A percentile compares a stretch with the other conserved stretches of the same genome.
phyloP scores from a whole-genome alignment of 1,140 invertebrate genomes.

The Oreohelix idahoensis region DNA sequence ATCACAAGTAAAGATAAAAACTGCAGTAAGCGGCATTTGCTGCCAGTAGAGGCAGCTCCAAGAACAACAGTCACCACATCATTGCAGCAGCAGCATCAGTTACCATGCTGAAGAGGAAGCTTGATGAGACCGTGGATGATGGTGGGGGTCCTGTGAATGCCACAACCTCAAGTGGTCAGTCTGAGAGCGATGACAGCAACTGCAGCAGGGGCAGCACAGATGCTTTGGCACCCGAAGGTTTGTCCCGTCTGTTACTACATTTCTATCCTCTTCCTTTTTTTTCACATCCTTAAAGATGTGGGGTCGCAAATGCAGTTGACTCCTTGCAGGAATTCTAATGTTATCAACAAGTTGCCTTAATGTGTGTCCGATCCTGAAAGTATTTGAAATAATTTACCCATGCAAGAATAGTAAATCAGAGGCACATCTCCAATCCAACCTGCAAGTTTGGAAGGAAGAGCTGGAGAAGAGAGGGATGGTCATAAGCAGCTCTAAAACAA shows the following conservation, averaged over 20 bases:
- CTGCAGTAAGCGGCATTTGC: not conserved
- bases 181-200: conserved; percentile 53
- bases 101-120: conserved; percentile 54
- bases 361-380: too few relatives aligned
- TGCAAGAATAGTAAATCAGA: too few relatives aligned
- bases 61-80: not conserved
- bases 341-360: too few relatives aligned
- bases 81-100: not conserved
- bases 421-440: too few relatives aligned
- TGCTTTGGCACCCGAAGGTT: conserved; percentile 40
- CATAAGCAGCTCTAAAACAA: too few relatives aligned
- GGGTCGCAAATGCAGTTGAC: too few relatives aligned
- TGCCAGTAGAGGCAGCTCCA: not conserved
- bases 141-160: not conserved
- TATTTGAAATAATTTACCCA: too few relatives aligned
- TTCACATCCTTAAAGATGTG: too few relatives aligned
- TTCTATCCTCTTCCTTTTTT: not conserved
- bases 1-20: not conserved
- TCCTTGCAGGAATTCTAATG: too few relatives aligned
- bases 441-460: too few relatives aligned
- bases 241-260: not conserved
- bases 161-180: conserved; percentile 27
- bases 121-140: conserved; percentile 39
- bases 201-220: conserved; percentile 51
- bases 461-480: too few relatives aligned